Percentiles rank a stretch among this genome's conserved stretches.
These are phyloP conservation scores for Karalla daura DNA, from an alignment of 2,797 vertebrate species.

Conservation along the genomic window DNA sequence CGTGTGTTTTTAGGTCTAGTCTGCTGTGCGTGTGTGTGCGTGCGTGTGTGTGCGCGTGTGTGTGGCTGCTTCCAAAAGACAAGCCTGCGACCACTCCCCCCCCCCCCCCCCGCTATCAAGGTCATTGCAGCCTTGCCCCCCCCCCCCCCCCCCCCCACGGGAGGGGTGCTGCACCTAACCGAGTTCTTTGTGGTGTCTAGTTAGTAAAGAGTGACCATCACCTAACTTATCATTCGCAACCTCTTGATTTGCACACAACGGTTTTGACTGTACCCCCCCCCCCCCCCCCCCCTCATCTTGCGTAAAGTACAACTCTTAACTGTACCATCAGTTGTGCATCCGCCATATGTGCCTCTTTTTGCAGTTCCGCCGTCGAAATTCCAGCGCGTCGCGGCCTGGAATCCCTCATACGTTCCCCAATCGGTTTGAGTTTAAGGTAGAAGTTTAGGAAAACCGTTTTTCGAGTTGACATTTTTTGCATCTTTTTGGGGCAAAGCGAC, in stretches of 20 bases:
- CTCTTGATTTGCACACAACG: constrained; percentile 54
- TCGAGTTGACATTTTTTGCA: no score
- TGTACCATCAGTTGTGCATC: constrained; percentile 55
- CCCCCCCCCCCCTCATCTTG: background rate
- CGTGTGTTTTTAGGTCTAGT: constrained; percentile 52
- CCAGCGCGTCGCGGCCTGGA: constrained; percentile 12
- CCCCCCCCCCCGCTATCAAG: no score
- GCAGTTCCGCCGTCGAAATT: constrained; percentile 45
- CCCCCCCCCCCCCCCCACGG: no score
- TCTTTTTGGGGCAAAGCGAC: no score
- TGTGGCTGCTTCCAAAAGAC: constrained; percentile 53
- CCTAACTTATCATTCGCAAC: background rate
- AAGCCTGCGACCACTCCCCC: constrained; percentile 29
- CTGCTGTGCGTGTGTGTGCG: constrained; percentile 59
- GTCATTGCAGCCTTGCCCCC: background rate
- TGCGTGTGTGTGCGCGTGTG: no score
- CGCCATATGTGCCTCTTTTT: constrained; percentile 82
- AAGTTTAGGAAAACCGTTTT: no score
- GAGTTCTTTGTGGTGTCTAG: constrained; percentile 15
- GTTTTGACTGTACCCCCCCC: constrained; percentile 17
- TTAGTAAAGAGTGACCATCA: constrained; percentile 12
- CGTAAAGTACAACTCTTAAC: constrained; percentile 35
- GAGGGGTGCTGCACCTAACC: constrained; percentile 33
- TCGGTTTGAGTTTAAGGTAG: no score
- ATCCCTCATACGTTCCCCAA: constrained; percentile 52